Percentiles rank a stretch among this genome's conserved stretches.
Conservation (phyloP, 2,888 invertebrate genomes). For the Eucera pruinosa region DNA sequence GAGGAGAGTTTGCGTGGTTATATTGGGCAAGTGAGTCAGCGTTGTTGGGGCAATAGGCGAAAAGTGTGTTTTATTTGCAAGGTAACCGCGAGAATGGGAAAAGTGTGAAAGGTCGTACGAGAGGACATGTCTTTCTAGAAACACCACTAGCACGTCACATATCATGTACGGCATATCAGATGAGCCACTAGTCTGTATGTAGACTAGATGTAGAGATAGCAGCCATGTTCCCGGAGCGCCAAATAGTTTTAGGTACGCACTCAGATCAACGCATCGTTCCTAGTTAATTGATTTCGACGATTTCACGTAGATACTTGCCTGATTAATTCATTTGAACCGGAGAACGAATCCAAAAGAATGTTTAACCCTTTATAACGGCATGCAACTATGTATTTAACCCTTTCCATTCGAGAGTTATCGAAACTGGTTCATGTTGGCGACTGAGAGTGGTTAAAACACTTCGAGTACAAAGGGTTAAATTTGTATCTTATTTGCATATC, state of each 20-base stretch:
- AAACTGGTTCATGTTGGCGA: no score
- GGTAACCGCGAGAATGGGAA: constrained; percentile 53
- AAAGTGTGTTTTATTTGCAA: constrained; percentile 50
- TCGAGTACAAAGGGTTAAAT: no score
- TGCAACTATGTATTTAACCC: no score
- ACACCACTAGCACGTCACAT: constrained; percentile 77
- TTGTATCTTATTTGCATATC: no score
- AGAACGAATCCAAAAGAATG: no score
- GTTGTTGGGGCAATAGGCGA: constrained; percentile 31
- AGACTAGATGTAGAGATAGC: constrained; percentile 84
- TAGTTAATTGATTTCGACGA: constrained; percentile 70
- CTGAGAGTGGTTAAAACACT: no score
- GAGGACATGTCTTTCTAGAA: constrained; percentile 71
- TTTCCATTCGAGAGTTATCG: no score
- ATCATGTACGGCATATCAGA: constrained; percentile 82
- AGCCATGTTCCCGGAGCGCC: constrained; percentile 83
- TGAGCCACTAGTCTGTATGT: constrained; percentile 82
- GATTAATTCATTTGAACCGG: not conserved
- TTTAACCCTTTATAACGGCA: no score
- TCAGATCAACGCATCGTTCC: constrained; percentile 81
- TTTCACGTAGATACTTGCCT: constrained; percentile 60
- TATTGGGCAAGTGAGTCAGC: constrained; percentile 21
- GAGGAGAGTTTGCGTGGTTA: constrained; percentile 25
- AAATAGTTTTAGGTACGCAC: constrained; percentile 84
- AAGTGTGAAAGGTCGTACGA: constrained; percentile 63